Conservation (phyloP, 2,888 invertebrate species). For the Drosophila rubida region DNA sequence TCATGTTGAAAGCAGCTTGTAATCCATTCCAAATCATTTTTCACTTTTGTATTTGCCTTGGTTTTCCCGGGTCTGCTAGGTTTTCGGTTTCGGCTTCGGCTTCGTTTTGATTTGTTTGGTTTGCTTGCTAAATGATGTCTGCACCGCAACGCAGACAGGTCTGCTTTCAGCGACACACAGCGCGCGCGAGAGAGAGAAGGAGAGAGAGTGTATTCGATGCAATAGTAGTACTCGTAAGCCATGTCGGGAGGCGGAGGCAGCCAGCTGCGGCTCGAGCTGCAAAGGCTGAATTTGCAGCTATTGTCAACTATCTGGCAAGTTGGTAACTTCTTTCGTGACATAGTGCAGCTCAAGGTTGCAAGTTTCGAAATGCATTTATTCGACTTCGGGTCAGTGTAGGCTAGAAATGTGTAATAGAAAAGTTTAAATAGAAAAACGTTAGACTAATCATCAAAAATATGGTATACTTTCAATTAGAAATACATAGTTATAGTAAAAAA, state of each 20-base stretch:
- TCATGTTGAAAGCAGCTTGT: constrained; percentile 72
- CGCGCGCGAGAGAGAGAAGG: neutral
- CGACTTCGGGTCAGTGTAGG: no score
- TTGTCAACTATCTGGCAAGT: neutral
- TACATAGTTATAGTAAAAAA: no score
- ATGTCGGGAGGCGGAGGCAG: no score
- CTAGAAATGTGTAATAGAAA: no score
- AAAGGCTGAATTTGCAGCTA: neutral
- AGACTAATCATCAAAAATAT: no score
- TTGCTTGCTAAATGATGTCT: constrained; percentile 75
- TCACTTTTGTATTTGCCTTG: constrained; percentile 72
- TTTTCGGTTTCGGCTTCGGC: constrained; percentile 34
- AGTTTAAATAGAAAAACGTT: no score
- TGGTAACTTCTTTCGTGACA: neutral
- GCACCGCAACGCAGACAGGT: constrained; percentile 68
- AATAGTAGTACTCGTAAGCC: constrained; percentile 16
- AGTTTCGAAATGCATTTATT: no score
- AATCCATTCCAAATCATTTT: constrained; percentile 77
- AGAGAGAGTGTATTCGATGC: neutral
- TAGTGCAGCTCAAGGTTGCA: neutral
- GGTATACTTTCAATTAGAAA: no score
- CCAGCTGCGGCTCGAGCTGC: constrained; percentile 5
- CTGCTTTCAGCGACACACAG: constrained; percentile 36
- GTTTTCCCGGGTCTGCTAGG: constrained; percentile 45
- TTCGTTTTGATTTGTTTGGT: constrained; percentile 75